Evolutionary conservation across 2,113 vertebrate genomes (phyloP).

Genomic region (Myotis brandtii): DNA sequence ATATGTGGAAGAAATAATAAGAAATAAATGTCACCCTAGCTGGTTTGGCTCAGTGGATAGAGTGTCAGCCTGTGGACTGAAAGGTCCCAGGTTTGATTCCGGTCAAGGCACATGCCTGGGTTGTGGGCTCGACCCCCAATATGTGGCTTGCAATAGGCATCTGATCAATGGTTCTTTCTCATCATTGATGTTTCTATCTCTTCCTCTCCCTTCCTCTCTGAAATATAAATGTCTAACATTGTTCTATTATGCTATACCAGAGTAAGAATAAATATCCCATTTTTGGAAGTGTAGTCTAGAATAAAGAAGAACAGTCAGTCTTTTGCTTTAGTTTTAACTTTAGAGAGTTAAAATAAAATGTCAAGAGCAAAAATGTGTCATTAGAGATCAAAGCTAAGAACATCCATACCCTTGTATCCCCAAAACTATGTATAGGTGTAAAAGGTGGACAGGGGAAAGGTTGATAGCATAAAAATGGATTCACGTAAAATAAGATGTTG

Average conservation of each 20-base stretch:
- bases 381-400: not conserved
- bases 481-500: not conserved
- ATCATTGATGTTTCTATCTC: too few relatives aligned
- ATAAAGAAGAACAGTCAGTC: not conserved
- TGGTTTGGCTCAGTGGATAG: too few relatives aligned
- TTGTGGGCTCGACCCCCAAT: too few relatives aligned
- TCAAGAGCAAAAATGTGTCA: not conserved
- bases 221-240: not conserved
- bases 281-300: not conserved
- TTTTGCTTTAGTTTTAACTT: not conserved
- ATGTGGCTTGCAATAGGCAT: too few relatives aligned
- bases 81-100: too few relatives aligned
- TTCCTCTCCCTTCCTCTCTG: too few relatives aligned
- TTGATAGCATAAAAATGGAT: not conserved
- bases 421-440: not conserved
- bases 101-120: too few relatives aligned
- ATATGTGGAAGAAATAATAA: not conserved
- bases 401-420: not conserved
- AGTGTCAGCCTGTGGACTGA: too few relatives aligned
- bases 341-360: not conserved
- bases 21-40: too few relatives aligned
- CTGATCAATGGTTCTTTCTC: too few relatives aligned
- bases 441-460: not conserved
- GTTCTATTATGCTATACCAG: not conserved
- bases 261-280: not conserved